Evolutionary conservation across 2,888 invertebrate species (phyloP).

Genomic region (Ophraella communa): DNA sequence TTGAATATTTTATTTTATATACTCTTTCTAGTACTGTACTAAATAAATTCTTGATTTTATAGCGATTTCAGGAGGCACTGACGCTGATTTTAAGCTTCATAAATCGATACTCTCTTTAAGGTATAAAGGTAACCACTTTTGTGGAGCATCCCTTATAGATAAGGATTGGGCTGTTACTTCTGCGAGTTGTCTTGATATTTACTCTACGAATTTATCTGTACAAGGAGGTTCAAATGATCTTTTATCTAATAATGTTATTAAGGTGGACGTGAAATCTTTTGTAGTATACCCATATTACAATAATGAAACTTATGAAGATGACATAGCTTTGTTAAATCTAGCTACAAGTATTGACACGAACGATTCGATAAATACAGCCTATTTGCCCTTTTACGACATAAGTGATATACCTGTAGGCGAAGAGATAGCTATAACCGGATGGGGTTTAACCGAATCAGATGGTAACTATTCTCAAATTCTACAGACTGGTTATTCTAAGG

Average conservation of each 20-base stretch:
- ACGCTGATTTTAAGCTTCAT: not conserved
- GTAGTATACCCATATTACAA: slow-evolving; percentile 3
- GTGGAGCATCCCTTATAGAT: slow-evolving; percentile 18
- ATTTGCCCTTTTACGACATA: not conserved
- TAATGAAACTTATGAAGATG: slow-evolving; percentile 1
- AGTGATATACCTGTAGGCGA: not conserved
- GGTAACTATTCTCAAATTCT: not conserved
- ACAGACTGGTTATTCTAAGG: not conserved
- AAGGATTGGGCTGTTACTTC: slow-evolving; percentile 14
- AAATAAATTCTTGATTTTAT: not conserved
- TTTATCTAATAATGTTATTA: not conserved
- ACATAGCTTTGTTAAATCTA: not conserved
- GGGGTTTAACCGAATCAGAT: not conserved
- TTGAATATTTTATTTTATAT: not conserved
- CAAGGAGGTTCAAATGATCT: slow-evolving; percentile 8
- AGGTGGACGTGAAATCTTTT: not conserved
- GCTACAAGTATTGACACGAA: not conserved
- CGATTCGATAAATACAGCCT: not conserved
- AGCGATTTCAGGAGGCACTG: slow-evolving; percentile 12
- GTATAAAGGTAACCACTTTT: not conserved
- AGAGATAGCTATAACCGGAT: slow-evolving; percentile 1
- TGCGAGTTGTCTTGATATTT: slow-evolving; percentile 10
- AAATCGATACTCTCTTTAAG: slow-evolving; percentile 14
- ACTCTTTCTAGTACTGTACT: not conserved
- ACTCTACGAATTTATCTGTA: not conserved